Conservation (phyloP, 2,113 vertebrate genomes). For the Megatriorchis doriae region DNA sequence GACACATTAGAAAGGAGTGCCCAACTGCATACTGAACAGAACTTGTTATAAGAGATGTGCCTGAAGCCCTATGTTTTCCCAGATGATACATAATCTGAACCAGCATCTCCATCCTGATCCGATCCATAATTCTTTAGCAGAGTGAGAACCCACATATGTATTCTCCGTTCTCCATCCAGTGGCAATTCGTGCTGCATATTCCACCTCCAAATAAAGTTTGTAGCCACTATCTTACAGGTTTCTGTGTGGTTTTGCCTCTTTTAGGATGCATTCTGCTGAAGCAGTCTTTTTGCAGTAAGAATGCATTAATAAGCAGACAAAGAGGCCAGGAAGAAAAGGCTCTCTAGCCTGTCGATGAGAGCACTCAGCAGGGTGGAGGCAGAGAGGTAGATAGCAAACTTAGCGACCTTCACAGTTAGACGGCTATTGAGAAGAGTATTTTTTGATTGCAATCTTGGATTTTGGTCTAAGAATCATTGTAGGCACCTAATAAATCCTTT, state of each 20-base stretch:
- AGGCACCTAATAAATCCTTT: neutral
- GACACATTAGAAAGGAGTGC: neutral
- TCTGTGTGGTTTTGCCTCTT: neutral
- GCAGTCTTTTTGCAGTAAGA: neutral
- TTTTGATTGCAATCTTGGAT: neutral
- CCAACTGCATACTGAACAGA: neutral
- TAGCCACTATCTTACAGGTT: neutral
- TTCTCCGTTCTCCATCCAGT: neutral
- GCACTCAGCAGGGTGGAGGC: neutral
- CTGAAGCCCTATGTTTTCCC: neutral
- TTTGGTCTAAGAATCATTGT: neutral
- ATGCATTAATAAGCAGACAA: neutral
- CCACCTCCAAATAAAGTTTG: neutral
- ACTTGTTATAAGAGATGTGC: neutral
- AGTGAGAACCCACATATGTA: fast-evolving
- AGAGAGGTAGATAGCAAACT: neutral
- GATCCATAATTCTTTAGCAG: neutral
- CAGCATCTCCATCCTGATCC: neutral
- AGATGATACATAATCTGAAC: neutral
- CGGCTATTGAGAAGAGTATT: neutral
- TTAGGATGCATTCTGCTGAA: neutral
- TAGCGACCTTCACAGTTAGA: neutral
- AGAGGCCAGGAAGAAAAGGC: neutral
- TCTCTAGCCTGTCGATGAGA: neutral
- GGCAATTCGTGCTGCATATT: neutral